phyloP scores from a whole-genome alignment of 2,113 vertebrate species.

The Phaetusa simplex region DNA sequence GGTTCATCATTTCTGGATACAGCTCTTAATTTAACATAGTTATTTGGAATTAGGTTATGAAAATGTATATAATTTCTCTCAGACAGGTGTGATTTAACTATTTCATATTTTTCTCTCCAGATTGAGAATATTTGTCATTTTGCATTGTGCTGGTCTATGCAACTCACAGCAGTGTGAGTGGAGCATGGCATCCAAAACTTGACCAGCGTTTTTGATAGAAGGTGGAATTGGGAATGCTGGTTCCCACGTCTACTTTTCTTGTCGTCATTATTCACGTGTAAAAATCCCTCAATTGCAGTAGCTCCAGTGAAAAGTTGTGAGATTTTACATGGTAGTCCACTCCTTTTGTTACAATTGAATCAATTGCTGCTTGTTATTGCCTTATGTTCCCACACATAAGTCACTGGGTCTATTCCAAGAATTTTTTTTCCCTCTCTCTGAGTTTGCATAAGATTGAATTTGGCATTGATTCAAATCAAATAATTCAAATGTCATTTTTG shows the following conservation, averaged over 20 bases:
- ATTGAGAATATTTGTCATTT: background rate
- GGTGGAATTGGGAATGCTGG: background rate
- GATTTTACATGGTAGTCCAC: background rate
- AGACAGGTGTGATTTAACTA: background rate
- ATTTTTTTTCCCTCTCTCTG: background rate
- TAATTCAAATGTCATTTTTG: constrained; percentile 62
- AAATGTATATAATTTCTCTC: background rate
- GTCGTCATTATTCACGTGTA: background rate
- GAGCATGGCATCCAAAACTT: background rate
- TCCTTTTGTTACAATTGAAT: background rate
- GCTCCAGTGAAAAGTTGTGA: background rate
- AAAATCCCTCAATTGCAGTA: background rate
- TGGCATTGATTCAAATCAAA: constrained; percentile 62
- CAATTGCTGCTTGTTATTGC: background rate
- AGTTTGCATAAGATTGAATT: constrained; percentile 40
- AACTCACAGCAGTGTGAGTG: background rate
- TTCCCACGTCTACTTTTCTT: background rate
- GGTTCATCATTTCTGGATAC: background rate
- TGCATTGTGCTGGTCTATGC: background rate
- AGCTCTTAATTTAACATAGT: background rate
- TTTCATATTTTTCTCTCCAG: background rate
- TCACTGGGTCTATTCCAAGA: constrained; percentile 31
- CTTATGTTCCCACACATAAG: background rate
- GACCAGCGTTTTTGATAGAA: background rate
- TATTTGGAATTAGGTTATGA: background rate